phyloP scores from a whole-genome alignment of 2,888 invertebrate genomes.

The Prosapia bicincta region DNA sequence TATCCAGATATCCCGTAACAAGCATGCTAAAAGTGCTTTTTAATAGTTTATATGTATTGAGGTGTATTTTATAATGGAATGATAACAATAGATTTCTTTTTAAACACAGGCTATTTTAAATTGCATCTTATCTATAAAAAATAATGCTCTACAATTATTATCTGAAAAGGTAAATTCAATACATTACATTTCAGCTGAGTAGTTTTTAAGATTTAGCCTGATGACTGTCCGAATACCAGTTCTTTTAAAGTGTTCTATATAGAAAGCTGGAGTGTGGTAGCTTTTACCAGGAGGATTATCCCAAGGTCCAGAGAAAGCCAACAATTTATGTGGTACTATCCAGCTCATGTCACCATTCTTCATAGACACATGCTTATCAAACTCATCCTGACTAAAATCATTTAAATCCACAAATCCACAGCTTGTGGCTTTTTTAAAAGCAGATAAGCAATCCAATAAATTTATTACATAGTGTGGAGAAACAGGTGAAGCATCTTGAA shows the following conservation, averaged over 20 bases:
- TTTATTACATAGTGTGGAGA: constrained; percentile 55
- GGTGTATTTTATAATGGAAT: too few species aligned
- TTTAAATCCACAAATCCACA: constrained; percentile 90
- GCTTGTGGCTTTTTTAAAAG: constrained; percentile 80
- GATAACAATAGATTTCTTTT: too few species aligned
- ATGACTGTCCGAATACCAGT: constrained; percentile 84
- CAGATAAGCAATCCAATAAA: constrained; percentile 79
- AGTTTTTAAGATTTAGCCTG: constrained; percentile 84
- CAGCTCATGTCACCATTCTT: constrained; percentile 99
- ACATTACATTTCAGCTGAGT: constrained; percentile 45
- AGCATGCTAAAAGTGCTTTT: too few species aligned
- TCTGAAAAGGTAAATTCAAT: too few species aligned
- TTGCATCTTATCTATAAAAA: too few species aligned
- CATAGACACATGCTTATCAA: constrained; percentile 86
- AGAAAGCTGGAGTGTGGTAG: constrained; percentile 90
- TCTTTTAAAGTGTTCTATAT: constrained; percentile 84
- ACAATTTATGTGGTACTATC: constrained; percentile 94
- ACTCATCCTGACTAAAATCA: constrained; percentile 91
- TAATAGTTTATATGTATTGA: too few species aligned
- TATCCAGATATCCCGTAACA: too few species aligned
- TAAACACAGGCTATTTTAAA: too few species aligned
- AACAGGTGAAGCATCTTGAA: not conserved
- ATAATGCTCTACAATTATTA: too few species aligned
- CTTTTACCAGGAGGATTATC: constrained; percentile 51
- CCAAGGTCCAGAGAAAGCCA: constrained; percentile 93